Evolutionary conservation across 2,888 invertebrate genomes (phyloP), one percentile per base, ranked within the genome.

Genomic region (Lasioglossum pauxillum): DNA sequence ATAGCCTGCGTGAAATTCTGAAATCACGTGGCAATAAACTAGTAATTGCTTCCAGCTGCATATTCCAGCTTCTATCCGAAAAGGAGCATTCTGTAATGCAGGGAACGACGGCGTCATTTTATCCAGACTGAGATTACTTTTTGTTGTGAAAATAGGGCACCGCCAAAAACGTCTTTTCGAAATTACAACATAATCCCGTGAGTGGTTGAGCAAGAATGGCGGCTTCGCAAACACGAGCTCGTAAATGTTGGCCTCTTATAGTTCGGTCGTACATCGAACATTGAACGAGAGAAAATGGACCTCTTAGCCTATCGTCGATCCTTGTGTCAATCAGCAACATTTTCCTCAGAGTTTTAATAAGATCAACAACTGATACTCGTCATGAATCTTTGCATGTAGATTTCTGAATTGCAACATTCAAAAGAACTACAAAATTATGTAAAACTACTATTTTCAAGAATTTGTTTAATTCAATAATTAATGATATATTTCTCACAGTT

Each of bases 21-120:
- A 88, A 83, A 89, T 82, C 88, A 87, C 81, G 78, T 75, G 80
- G 85, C 76, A 74, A 90, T 90, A 88, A 90, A 88, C 80, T 82
- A 82, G 86, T 71, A 67, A 86, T 75, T 72, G 86, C 82, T 89
- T 88, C 78, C 75, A 75, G 60, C 46, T 78, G 84, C 78, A 77
- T 74, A 75, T 60, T 44, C 78, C 78, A 74, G 64, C 53, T 27
- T 16, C 35, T 23, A 57, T 53, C 75, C 67, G 67, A 77, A 86
- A 88, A 72, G 82, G 81, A 67, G 64, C 60, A 71, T 80, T 79
- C 81, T 60, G n/a, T 72, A 78, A 77, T 60, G 82, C 84, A 75
- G 75, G 69, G 75, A 75, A 82, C 76, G 71, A 46, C 73, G 44
- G 71, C 78, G 72, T 44, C 78, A 80, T 85, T 84, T 90, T 82